Percentiles rank a stretch among this genome's conserved stretches.
phyloP scores from a whole-genome alignment of 2,888 invertebrate genomes.

The Elegia similella region DNA sequence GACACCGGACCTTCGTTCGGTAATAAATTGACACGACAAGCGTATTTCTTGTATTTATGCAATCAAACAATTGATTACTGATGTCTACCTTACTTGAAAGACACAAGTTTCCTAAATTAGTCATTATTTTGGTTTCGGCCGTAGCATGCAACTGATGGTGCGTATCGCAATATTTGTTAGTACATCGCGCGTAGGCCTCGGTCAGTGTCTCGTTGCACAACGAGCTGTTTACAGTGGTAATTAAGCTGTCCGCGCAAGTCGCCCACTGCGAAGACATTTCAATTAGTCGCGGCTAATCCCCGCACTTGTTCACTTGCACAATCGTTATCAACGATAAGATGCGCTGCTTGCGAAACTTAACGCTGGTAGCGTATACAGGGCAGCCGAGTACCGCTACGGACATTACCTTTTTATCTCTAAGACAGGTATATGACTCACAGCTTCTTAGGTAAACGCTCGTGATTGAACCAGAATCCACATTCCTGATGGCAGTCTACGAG shows the following conservation, averaged over 20 bases:
- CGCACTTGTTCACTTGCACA: conserved; percentile 29
- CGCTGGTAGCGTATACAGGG: conserved; percentile 27
- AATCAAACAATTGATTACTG: too few relatives aligned
- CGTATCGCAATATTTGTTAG: conserved; percentile 37
- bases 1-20: too few relatives aligned
- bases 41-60: too few relatives aligned
- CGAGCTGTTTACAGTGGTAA: conserved; percentile 55
- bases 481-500: conserved; percentile 2
- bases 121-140: too few relatives aligned
- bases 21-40: too few relatives aligned
- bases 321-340: conserved; percentile 32
- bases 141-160: conserved; percentile 27
- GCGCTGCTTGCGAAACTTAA: conserved; percentile 35
- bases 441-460: background rate
- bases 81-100: too few relatives aligned
- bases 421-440: background rate
- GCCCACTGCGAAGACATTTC: conserved; percentile 60
- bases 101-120: too few relatives aligned
- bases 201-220: conserved; percentile 53
- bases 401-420: background rate
- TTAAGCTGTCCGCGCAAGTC: conserved; percentile 51
- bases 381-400: conserved; percentile 5
- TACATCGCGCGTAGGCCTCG: conserved; percentile 43
- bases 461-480: background rate
- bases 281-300: conserved; percentile 36